phyloP scores from a whole-genome alignment of 2,888 invertebrate genomes.

The Caenorhabditis sp. region DNA sequence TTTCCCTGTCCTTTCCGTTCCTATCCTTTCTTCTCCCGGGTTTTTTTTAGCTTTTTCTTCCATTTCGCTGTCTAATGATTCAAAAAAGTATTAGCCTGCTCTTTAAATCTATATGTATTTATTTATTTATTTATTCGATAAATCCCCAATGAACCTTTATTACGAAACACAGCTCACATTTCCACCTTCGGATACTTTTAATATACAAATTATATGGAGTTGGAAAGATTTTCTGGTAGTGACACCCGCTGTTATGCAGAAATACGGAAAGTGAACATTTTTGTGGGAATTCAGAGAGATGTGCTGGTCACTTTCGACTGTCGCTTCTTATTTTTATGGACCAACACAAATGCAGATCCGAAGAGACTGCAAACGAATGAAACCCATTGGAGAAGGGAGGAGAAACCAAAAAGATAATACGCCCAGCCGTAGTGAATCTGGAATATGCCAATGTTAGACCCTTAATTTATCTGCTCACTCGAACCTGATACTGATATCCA shows the following conservation, averaged over 20 bases:
- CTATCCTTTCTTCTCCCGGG: constrained; percentile 32
- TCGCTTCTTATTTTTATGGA: constrained; percentile 62
- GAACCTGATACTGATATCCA: constrained; percentile 65
- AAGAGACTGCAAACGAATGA: constrained; percentile 68
- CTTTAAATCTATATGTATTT: constrained; percentile 18
- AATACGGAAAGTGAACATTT: constrained; percentile 20
- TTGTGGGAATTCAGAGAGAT: constrained; percentile 26
- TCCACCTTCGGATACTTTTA: not conserved
- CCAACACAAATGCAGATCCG: constrained; percentile 66
- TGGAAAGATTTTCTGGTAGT: constrained; percentile 11
- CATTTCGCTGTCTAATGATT: not conserved
- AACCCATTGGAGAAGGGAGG: constrained; percentile 61
- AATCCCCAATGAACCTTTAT: constrained; percentile 15
- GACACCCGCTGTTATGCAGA: constrained; percentile 9
- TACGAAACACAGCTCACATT: not conserved
- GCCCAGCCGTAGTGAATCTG: constrained; percentile 77
- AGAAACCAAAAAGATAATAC: constrained; percentile 69
- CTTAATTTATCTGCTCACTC: not conserved
- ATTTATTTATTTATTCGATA: constrained; percentile 34
- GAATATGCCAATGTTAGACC: constrained; percentile 34
- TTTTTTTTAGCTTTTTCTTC: constrained; percentile 43
- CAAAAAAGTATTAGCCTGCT: constrained; percentile 27
- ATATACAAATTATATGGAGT: constrained; percentile 13
- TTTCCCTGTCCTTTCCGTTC: constrained; percentile 21
- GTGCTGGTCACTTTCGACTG: constrained; percentile 60